Conservation (phyloP, 2,888 invertebrate species). For the Yponomeuta sedellus region DNA sequence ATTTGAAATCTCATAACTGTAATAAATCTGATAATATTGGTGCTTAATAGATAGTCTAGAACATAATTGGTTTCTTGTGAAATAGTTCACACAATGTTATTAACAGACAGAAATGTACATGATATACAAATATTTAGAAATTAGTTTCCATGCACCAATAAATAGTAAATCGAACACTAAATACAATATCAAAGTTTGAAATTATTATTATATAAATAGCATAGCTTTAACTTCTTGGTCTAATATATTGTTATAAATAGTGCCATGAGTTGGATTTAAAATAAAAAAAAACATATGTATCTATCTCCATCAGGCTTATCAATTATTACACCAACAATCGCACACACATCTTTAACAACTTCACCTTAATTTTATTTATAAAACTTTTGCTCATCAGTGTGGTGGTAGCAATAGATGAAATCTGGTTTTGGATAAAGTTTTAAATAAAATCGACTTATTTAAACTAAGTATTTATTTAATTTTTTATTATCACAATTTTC, state of each 20-base stretch:
- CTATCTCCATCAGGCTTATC: neutral
- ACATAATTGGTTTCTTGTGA: neutral
- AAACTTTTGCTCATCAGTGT: no score
- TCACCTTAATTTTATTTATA: no score
- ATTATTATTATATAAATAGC: neutral
- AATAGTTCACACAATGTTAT: neutral
- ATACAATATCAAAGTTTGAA: neutral
- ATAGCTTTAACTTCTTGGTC: constrained; percentile 4
- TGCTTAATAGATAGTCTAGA: constrained; percentile 47
- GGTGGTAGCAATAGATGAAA: no score
- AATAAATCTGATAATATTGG: constrained; percentile 35
- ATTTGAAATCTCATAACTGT: constrained; percentile 21
- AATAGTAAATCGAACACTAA: neutral
- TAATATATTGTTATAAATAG: neutral
- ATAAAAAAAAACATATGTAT: neutral
- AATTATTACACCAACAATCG: no score
- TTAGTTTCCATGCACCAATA: neutral
- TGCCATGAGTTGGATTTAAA: neutral
- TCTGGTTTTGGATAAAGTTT: no score
- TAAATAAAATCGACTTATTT: neutral
- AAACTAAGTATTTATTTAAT: neutral
- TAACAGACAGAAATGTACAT: no score
- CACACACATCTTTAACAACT: no score
- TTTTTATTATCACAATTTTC: constrained; percentile 9
- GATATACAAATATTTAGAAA: neutral